Base-by-base conservation (phyloP, 1,140 invertebrate genomes). In the Drosophila jambulina region DNA sequence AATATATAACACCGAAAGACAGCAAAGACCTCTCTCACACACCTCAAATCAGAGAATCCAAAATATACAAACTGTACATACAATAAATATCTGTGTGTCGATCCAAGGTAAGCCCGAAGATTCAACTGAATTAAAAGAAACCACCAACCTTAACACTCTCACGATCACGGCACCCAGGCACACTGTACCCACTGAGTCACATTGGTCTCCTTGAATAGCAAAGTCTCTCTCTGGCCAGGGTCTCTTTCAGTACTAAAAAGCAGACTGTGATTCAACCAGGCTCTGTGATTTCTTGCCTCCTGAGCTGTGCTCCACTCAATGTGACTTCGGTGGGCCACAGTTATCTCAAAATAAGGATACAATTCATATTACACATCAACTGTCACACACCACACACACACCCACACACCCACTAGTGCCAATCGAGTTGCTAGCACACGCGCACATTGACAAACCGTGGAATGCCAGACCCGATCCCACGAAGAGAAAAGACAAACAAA, bases 381-480 rank as follows among this genome's bases (percentile, higher is more conserved):
- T 42, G 10, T 48, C 57, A 49, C 58, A 25, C 46, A 53, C 58
- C 29, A 42, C 60, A 54, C 46, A 21, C 46, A 49, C 42, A 49
- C 69, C 29, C 23, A 84, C 56, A 27, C 48, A 68, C 63, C 40
- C 60, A 46, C 62, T 76, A 83, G 80, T 82, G 82, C 75, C 67
- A 74, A 80, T 87, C 82, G 68, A 87, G 80, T 83, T 87, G 83
- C 84, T 87, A 88, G 84, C 84, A 88, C 84, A 88, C 84, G 84
- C 84, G 84, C 84, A 88, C 84, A 88, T 85, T 56, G 82, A 86
- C 79, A 85, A 82, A 70, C 82, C 70, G 76, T 63, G 77, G 72
- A 83, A 86, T 79, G 82, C 78, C 46, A 64, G 42, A 59, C 57
- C 46, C 10, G 38, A 62, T 43, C 56, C 38, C 38, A 43, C 62